Percentiles rank a stretch among this genome's conserved stretches.
Conservation (phyloP, 2,113 vertebrate genomes). For the Microtus montanus region DNA sequence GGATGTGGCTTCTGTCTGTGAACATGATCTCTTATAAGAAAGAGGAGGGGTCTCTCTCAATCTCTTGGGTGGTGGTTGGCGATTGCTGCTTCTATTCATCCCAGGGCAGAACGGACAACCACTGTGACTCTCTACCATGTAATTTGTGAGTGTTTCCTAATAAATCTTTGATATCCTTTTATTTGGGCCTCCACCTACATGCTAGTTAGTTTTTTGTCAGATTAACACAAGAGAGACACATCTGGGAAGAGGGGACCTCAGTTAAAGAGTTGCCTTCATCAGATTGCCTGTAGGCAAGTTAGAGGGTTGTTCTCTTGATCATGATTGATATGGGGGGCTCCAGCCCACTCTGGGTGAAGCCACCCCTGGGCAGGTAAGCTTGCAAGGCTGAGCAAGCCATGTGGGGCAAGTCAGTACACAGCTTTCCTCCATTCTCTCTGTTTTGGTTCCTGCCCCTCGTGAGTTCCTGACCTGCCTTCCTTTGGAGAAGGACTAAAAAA, state of each 20-base stretch:
- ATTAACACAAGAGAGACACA: background rate
- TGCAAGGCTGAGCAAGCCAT: background rate
- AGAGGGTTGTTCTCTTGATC: background rate
- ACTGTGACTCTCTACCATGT: no score
- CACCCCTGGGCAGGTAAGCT: background rate
- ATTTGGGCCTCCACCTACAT: no score
- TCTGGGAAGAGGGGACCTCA: background rate
- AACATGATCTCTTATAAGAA: no score
- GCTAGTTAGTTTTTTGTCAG: background rate
- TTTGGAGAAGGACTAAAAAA: background rate
- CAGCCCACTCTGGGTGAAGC: background rate
- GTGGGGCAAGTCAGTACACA: background rate
- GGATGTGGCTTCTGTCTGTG: no score
- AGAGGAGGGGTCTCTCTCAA: no score
- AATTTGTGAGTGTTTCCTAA: no score
- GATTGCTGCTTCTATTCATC: no score
- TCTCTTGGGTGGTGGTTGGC: no score
- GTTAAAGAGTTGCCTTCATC: background rate
- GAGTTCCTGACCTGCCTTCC: background rate
- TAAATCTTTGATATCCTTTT: no score
- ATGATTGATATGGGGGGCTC: no score
- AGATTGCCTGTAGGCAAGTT: background rate
- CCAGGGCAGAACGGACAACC: no score
- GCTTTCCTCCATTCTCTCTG: background rate
- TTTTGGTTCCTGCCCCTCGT: background rate